Evolutionary conservation across 2,797 vertebrate species (phyloP).

Genomic region (Coracias cyanogaster): DNA sequence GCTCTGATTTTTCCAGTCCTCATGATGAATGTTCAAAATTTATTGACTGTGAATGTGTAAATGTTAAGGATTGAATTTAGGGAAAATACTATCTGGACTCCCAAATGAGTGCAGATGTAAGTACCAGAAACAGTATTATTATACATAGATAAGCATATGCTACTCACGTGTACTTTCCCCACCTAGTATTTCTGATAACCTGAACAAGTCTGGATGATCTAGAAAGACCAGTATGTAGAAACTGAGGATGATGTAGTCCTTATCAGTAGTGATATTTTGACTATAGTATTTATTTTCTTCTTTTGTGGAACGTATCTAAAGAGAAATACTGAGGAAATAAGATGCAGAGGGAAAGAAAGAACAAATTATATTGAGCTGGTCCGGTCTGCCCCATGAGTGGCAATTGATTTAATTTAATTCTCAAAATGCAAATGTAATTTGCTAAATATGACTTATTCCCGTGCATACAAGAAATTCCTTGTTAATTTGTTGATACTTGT

Average conservation of each 20-base stretch:
- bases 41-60: slow-evolving; percentile 19
- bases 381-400: neutral
- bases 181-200: neutral
- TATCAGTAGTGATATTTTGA: neutral
- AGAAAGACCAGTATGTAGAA: neutral
- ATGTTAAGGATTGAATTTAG: neutral
- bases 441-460: neutral
- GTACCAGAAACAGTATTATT: neutral
- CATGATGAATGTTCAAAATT: slow-evolving; percentile 8
- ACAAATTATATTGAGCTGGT: neutral
- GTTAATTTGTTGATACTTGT: no score
- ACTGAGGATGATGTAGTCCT: neutral
- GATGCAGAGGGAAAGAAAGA: neutral
- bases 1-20: neutral
- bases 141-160: rapidly evolving
- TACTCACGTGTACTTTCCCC: neutral
- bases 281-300: neutral
- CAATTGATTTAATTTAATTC: neutral
- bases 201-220: neutral
- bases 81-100: neutral
- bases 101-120: neutral
- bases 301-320: neutral
- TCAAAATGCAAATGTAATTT: neutral
- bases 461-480: neutral
- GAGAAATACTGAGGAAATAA: neutral